Evolutionary conservation across 2,888 invertebrate genomes (phyloP).

Genomic region (Yponomeuta sedellus): DNA sequence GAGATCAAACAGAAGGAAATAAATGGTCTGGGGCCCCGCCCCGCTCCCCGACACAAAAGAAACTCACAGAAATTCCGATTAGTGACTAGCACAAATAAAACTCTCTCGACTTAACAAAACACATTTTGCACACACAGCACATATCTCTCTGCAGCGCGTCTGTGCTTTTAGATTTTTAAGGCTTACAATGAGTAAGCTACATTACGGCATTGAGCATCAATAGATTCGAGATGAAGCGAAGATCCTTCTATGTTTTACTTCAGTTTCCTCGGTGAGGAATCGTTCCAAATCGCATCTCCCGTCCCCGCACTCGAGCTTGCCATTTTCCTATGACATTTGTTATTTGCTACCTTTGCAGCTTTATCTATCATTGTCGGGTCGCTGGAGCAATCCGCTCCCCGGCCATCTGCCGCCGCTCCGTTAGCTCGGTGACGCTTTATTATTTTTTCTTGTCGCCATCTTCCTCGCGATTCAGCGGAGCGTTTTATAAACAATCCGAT

Average conservation of each 20-base stretch:
- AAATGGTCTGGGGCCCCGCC: slow-evolving; percentile 39
- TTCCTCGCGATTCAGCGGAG: slow-evolving; percentile 1
- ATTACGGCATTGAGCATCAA: too few relatives aligned
- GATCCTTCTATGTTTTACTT: neutral
- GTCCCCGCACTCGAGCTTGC: slow-evolving; percentile 34
- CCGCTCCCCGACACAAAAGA: neutral
- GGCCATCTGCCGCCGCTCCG: slow-evolving; percentile 25
- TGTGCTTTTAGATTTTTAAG: too few relatives aligned
- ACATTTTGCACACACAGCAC: too few relatives aligned
- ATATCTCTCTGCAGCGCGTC: too few relatives aligned
- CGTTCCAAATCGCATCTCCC: slow-evolving; percentile 33
- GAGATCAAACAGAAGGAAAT: slow-evolving; percentile 51
- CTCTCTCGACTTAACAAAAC: too few relatives aligned
- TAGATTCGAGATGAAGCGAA: too few relatives aligned
- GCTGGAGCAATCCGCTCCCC: slow-evolving; percentile 13
- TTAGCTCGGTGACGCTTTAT: slow-evolving; percentile 20
- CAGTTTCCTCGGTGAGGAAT: slow-evolving; percentile 17
- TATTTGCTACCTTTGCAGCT: slow-evolving; percentile 42
- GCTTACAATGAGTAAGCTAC: too few relatives aligned
- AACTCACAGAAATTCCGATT: neutral
- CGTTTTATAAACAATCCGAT: slow-evolving; percentile 15
- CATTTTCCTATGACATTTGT: slow-evolving; percentile 51
- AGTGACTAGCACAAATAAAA: too few relatives aligned
- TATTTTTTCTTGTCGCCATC: neutral
- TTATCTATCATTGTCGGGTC: slow-evolving; percentile 50